Evolutionary conservation across 2,113 vertebrate species (phyloP).

Genomic region (Danio rerio): DNA sequence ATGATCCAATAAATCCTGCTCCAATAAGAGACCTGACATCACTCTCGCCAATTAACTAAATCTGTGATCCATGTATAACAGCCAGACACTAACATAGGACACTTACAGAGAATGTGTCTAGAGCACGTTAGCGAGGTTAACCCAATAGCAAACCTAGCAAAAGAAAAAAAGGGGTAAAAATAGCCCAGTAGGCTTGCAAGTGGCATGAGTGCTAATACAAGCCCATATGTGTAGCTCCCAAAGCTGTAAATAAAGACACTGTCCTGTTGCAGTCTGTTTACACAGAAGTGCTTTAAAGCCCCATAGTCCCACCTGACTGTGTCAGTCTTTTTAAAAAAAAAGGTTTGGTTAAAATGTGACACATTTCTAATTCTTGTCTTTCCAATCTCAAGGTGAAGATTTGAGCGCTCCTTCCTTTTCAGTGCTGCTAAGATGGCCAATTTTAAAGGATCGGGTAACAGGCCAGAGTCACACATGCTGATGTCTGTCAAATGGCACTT

Average conservation of each 20-base stretch:
- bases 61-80: constrained; percentile 62
- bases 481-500: constrained; percentile 91
- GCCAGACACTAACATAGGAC: constrained; percentile 42
- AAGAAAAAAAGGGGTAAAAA: constrained; percentile 49
- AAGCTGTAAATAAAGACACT: neutral
- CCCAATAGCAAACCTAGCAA: constrained; percentile 24
- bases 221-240: constrained; percentile 7
- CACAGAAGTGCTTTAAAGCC: neutral
- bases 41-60: constrained; percentile 50
- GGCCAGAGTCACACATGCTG: constrained; percentile 82
- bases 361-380: constrained; percentile 64
- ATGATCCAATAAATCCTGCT: constrained; percentile 19
- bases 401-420: constrained; percentile 79
- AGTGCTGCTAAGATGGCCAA: constrained; percentile 79
- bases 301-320: neutral
- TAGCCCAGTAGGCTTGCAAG: constrained; percentile 36
- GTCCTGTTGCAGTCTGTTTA: neutral
- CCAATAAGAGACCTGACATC: constrained; percentile 16
- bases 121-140: neutral
- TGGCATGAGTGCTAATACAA: constrained; percentile 1
- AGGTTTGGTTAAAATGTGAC: constrained; percentile 33
- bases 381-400: constrained; percentile 78
- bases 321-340: constrained; percentile 35
- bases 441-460: constrained; percentile 87
- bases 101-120: constrained; percentile 25